A percentile compares a stretch with the other conserved stretches of the same genome.
Conservation (phyloP, 2,888 invertebrate species). For the Dasypolia templi region DNA sequence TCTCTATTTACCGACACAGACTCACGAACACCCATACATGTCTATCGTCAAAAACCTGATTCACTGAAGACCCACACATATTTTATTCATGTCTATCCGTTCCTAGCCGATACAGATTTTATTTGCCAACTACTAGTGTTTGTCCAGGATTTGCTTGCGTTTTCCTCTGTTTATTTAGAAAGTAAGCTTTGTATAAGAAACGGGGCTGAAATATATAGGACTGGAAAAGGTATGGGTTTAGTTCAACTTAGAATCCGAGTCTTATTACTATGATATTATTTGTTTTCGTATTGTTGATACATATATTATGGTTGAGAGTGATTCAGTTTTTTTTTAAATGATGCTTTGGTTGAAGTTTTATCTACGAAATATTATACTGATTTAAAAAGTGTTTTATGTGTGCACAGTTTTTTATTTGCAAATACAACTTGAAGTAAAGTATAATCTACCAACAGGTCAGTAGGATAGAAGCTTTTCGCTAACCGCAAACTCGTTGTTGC, state of each 20-base stretch:
- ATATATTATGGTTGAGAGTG: background rate
- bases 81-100: constrained; percentile 66
- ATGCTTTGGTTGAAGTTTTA: background rate
- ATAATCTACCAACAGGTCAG: background rate
- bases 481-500: background rate
- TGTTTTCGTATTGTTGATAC: constrained; percentile 19
- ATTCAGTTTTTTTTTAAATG: background rate
- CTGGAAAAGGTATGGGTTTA: constrained; percentile 28
- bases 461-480: constrained; percentile 2
- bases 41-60: constrained; percentile 53
- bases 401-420: background rate
- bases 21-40: constrained; percentile 33
- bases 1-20: constrained; percentile 30
- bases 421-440: constrained; percentile 9
- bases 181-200: constrained; percentile 56
- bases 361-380: background rate
- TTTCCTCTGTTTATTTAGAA: constrained; percentile 61
- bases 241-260: constrained; percentile 13
- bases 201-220: constrained; percentile 36
- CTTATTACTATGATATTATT: constrained; percentile 38
- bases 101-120: constrained; percentile 63
- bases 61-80: constrained; percentile 41
- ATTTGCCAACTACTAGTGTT: constrained; percentile 63
- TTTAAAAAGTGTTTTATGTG: background rate
- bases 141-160: constrained; percentile 62